phyloP scores from a whole-genome alignment of 2,113 vertebrate species.

The Tichodroma muraria region DNA sequence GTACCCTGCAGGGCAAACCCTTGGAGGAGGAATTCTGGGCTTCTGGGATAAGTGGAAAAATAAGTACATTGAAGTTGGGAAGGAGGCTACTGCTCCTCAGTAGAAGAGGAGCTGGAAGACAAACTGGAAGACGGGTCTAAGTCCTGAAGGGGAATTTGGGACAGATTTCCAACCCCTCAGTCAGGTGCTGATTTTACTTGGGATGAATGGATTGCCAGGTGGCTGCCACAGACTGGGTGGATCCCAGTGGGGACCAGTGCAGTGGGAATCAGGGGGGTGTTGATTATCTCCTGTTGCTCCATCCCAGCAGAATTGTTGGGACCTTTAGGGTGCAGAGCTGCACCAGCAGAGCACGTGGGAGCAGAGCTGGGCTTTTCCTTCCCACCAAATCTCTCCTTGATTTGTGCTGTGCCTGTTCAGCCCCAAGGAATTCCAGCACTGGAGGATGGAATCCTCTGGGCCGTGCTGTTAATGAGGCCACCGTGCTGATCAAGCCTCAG shows the following conservation, averaged over 20 bases:
- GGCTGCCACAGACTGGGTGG: neutral
- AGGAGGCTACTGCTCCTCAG: neutral
- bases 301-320: neutral
- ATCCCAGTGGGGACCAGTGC: neutral
- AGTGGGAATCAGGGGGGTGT: neutral
- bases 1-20: neutral
- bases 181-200: neutral
- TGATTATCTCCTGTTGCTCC: neutral
- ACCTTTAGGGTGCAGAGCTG: neutral
- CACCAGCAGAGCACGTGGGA: neutral
- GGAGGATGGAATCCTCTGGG: neutral
- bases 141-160: neutral
- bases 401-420: neutral
- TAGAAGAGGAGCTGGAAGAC: neutral
- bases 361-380: neutral
- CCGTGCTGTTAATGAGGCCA: neutral
- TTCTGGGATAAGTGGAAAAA: neutral
- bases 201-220: neutral
- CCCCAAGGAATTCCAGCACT: neutral
- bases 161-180: neutral
- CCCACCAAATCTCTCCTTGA: neutral
- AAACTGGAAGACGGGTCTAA: neutral
- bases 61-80: neutral
- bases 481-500: neutral
- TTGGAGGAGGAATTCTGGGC: neutral